Percentiles rank a stretch among this genome's conserved stretches.
Evolutionary conservation across 1,140 invertebrate species (phyloP).

Genomic region (Drosophila albomicans): DNA sequence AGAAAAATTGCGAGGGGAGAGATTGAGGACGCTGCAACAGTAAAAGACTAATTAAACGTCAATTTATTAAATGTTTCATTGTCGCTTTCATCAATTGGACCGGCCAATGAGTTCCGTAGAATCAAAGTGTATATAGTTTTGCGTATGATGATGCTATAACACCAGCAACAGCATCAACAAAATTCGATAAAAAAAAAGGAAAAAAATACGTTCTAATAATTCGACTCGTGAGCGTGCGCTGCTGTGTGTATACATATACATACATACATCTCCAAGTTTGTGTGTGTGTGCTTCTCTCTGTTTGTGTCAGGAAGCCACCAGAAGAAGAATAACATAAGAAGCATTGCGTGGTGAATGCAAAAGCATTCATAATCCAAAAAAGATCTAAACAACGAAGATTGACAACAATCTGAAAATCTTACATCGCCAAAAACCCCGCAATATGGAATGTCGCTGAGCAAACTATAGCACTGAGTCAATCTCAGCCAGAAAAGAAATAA

Average conservation of each 20-base stretch:
- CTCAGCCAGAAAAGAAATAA: constrained; percentile 18
- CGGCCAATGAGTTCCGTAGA: neutral
- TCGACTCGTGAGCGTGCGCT: constrained; percentile 32
- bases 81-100: neutral
- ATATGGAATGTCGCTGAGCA: constrained; percentile 42
- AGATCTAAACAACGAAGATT: neutral
- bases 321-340: neutral
- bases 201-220: constrained; percentile 16
- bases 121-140: neutral
- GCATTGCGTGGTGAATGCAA: constrained; percentile 11
- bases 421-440: neutral
- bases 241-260: constrained; percentile 25
- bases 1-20: constrained; percentile 16
- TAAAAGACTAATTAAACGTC: neutral
- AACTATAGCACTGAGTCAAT: neutral
- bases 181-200: constrained; percentile 7
- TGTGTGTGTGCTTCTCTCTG: constrained; percentile 1
- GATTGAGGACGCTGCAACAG: neutral
- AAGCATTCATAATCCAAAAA: constrained; percentile 4
- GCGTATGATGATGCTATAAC: neutral
- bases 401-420: neutral
- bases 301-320: constrained; percentile 18
- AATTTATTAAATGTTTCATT: constrained; percentile 5
- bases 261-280: neutral
- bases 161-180: constrained; percentile 22